Base-by-base conservation (phyloP, 2,797 vertebrate species). In the Pyrocephalus nanus region DNA sequence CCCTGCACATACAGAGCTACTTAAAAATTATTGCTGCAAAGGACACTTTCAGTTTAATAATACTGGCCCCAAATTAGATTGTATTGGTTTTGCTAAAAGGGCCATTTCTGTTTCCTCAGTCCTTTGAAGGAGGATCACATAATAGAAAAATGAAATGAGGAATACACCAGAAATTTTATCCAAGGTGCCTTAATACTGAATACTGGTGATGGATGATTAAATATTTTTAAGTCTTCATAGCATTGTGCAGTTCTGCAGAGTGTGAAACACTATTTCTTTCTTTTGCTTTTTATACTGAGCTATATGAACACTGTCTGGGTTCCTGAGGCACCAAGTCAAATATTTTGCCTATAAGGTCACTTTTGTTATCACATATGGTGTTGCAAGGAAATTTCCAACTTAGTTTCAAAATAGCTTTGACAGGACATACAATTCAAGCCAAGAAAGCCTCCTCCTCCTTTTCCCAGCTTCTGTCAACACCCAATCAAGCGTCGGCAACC, bases 361-460 rank as follows among this genome's bases (percentile, higher is more conserved):
- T 94, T 89, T 88, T 86, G 73, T 90, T 95, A 93, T 93, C 74
- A 61, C 86, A 79, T 74, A 43, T 36, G 50, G 81, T 77, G 47
- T 75, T 26, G 12, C 84, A 94, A 95, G 79, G 87, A 95, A 90
- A 86, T 90, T 91, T 96, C 79, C 76, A 93, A 62, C 89, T 93
- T 88, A 45, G 65, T 91, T 94, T 93, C 93, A 91, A 94, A 96
- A 93, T 70, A 92, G 36, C 74, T 79, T 91, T 86, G 69, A 58
- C 71, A 81, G 77, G 75, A 73, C 32, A 7, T 64, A 53, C 58
- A 69, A 87, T 48, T 93, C 55, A 91, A 91, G 72, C 80, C 82
- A 90, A 95, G 79, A 91, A 90, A 93, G 6, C 45, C 64, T 30
- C 30, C 51, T 76, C 65, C 89, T 94, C 47, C 73, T 88, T 83